A percentile compares a stretch with the other conserved stretches of the same genome.
Conservation (phyloP, 2,888 invertebrate genomes). For the Apocheima hispidaria region DNA sequence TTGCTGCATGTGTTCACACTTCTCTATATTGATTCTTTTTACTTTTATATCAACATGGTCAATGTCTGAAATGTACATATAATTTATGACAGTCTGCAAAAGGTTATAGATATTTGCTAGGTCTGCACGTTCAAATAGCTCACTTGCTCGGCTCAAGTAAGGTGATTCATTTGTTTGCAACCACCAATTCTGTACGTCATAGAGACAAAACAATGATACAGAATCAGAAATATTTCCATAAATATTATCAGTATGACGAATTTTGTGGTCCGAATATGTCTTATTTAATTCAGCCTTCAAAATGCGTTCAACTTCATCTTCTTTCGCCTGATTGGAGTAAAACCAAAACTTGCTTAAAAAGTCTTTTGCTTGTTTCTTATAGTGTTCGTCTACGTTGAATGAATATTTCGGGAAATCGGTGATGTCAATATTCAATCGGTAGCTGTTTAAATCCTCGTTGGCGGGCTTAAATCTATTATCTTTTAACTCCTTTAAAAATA, state of each 20-base stretch:
- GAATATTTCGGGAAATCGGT: slow-evolving; percentile 51
- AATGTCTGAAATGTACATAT: slow-evolving; percentile 45
- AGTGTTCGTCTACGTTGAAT: slow-evolving; percentile 49
- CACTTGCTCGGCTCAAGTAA: slow-evolving; percentile 50
- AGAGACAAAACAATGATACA: slow-evolving; percentile 56
- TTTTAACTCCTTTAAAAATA: slow-evolving; percentile 40
- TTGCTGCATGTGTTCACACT: background rate
- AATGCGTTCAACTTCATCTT: slow-evolving; percentile 51
- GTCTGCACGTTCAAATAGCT: slow-evolving; percentile 53
- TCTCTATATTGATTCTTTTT: background rate
- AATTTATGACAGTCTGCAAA: slow-evolving; percentile 51
- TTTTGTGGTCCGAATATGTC: background rate
- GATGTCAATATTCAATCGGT: slow-evolving; percentile 48
- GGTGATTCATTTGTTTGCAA: slow-evolving; percentile 47
- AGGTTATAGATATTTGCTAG: slow-evolving; percentile 54
- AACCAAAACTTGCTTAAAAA: slow-evolving; percentile 57
- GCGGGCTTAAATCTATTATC: slow-evolving; percentile 4
- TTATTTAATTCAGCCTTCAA: slow-evolving; percentile 52
- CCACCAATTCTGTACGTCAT: slow-evolving; percentile 63
- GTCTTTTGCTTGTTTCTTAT: slow-evolving; percentile 48
- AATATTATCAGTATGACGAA: slow-evolving; percentile 15
- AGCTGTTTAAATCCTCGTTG: slow-evolving; percentile 35
- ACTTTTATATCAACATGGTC: background rate
- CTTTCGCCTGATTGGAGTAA: slow-evolving; percentile 59
- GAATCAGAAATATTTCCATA: slow-evolving; percentile 51